phyloP scores from a whole-genome alignment of 2,113 vertebrate genomes.

The Cricetomys ansorgei region DNA sequence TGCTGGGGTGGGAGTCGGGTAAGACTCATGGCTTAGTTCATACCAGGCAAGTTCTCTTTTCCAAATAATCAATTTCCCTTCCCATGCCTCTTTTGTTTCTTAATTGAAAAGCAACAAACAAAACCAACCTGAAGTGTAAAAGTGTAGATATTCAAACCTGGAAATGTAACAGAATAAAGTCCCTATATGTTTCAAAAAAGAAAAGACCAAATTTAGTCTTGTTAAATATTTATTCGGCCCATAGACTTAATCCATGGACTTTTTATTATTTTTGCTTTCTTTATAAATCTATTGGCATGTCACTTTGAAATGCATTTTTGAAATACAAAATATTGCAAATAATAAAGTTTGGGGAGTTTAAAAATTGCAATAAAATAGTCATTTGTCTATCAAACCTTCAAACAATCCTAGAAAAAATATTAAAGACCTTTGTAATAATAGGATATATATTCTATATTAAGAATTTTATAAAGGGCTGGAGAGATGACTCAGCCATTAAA shows the following conservation, averaged over 20 bases:
- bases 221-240: neutral
- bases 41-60: neutral
- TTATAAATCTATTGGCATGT: neutral
- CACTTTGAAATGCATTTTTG: neutral
- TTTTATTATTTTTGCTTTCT: neutral
- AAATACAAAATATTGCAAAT: neutral
- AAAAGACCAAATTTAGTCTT: neutral
- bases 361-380: neutral
- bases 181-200: neutral
- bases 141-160: neutral
- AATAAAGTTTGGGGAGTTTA: neutral
- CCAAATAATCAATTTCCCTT: neutral
- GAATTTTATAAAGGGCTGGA: too few relatives aligned
- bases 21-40: neutral
- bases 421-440: neutral
- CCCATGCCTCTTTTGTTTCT: neutral
- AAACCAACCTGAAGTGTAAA: neutral
- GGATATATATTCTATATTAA: neutral
- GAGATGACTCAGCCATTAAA: too few relatives aligned
- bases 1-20: neutral
- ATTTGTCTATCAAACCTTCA: neutral
- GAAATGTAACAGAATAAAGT: slow-evolving; percentile 15
- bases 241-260: neutral
- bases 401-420: neutral
- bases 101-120: neutral